These are phyloP conservation scores for Ameiurus melas DNA, from an alignment of 2,113 vertebrate species.

Conservation along the genomic window DNA sequence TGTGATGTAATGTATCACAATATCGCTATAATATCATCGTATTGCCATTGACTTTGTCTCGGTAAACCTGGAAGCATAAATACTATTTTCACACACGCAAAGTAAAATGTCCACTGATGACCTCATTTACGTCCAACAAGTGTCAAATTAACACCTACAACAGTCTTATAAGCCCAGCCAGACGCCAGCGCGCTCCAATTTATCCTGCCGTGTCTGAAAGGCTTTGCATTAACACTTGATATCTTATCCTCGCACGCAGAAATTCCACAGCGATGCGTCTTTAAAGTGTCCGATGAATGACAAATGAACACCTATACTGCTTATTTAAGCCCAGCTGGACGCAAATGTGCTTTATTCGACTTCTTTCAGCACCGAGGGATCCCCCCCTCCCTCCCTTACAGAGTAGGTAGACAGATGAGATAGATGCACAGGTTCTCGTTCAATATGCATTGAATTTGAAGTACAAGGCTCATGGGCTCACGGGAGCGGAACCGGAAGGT, in stretches of 20 bases:
- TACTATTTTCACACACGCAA: background rate
- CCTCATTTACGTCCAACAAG: background rate
- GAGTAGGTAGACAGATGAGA: background rate
- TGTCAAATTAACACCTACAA: conserved; percentile 23
- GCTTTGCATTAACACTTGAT: background rate
- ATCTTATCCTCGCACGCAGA: background rate
- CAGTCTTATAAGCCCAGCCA: background rate
- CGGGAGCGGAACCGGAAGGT: background rate
- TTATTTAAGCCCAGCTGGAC: conserved; percentile 14
- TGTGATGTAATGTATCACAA: background rate
- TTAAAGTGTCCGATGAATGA: background rate
- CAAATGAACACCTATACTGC: background rate
- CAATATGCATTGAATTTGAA: conserved; percentile 8
- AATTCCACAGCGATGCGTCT: background rate
- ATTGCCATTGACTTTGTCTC: no score
- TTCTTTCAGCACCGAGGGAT: background rate
- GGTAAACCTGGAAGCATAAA: background rate
- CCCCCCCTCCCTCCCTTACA: background rate
- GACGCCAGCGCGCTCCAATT: background rate
- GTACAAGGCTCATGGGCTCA: background rate
- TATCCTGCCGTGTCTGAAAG: conserved; percentile 1
- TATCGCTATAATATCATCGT: background rate
- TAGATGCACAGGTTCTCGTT: background rate
- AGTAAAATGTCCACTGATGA: background rate
- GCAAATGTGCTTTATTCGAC: background rate